These are phyloP conservation scores for Sciurus niger DNA, from an alignment of 2,113 vertebrate genomes.

Conservation along the genomic window DNA sequence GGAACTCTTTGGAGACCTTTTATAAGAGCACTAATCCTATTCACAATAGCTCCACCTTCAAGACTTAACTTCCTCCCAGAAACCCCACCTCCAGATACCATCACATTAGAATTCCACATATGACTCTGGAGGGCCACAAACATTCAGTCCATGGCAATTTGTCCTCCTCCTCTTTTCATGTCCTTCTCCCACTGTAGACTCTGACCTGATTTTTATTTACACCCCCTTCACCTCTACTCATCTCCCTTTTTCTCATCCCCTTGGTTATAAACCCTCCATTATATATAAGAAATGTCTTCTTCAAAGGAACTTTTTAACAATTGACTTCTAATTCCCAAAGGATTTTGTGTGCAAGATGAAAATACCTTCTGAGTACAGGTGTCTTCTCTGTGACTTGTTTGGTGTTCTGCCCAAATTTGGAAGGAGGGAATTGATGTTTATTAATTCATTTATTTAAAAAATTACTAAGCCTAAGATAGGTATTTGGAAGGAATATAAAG, in stretches of 20 bases:
- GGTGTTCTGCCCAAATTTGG: conserved; percentile 4
- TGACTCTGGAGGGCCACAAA: not conserved
- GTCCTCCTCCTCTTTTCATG: not conserved
- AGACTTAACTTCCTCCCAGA: not conserved
- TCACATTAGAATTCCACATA: not conserved
- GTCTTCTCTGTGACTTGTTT: not conserved
- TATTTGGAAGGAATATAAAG: not conserved
- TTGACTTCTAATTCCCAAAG: not conserved
- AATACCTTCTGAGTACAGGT: not conserved
- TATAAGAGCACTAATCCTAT: not conserved
- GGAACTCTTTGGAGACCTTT: not conserved
- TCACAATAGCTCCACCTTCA: not conserved
- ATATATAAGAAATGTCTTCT: not conserved
- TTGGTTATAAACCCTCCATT: not conserved
- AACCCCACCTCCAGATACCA: not conserved
- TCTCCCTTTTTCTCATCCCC: not conserved
- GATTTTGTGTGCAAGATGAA: not conserved
- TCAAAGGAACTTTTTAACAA: not conserved
- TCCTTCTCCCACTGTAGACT: not conserved
- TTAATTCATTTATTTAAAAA: conserved; percentile 45
- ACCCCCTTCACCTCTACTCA: not conserved
- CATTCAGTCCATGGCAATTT: not conserved
- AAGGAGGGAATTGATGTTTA: not conserved
- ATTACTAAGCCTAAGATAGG: not conserved
- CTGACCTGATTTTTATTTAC: not conserved